phyloP scores from a whole-genome alignment of 2,888 invertebrate species.

The Melangyna quadrimaculata region DNA sequence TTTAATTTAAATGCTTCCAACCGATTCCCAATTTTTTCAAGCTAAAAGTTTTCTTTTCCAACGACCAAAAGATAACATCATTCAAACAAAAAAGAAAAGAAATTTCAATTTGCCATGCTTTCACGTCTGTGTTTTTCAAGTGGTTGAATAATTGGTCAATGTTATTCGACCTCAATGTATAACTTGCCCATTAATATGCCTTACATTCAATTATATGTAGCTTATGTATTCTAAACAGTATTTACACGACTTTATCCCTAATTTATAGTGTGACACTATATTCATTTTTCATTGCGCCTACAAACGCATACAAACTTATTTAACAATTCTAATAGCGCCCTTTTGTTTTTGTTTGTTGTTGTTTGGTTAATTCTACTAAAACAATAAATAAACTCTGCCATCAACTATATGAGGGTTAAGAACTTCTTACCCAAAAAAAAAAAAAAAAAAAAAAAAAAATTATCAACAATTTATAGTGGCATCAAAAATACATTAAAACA shows the following conservation, averaged over 20 bases:
- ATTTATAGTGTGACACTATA: constrained; percentile 27
- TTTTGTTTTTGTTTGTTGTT: background rate
- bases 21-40: background rate
- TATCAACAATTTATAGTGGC: constrained; percentile 23
- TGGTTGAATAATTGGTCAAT: background rate
- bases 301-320: constrained; percentile 10
- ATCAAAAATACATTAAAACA: constrained; percentile 23
- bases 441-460: background rate
- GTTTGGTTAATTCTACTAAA: background rate
- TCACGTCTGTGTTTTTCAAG: background rate
- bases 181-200: constrained; percentile 2
- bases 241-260: constrained; percentile 24
- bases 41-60: background rate
- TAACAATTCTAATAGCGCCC: background rate
- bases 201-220: constrained; percentile 27
- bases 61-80: background rate
- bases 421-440: background rate
- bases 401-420: background rate
- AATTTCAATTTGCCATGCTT: constrained; percentile 2
- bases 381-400: constrained; percentile 15
- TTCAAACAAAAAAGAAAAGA: background rate
- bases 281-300: background rate
- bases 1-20: background rate
- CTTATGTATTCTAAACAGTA: constrained; percentile 18
- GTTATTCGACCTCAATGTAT: background rate